A percentile compares a stretch with the other conserved stretches of the same genome.
Conservation (phyloP, 2,888 invertebrate genomes). For the Pseudococcus jackbeardsleyi region DNA sequence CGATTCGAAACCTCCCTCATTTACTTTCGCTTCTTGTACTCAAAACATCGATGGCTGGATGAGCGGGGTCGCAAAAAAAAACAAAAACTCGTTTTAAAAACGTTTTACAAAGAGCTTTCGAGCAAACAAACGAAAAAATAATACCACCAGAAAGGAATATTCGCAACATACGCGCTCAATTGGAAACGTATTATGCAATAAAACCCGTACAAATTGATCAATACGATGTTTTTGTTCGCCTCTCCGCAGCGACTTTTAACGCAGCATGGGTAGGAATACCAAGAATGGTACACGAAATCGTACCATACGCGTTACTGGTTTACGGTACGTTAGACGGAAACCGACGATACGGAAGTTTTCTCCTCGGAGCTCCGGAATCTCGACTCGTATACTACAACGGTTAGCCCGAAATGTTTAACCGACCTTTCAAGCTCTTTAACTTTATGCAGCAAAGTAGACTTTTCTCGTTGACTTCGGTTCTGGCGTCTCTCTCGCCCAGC, state of each 20-base stretch:
- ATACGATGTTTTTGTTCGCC: neutral
- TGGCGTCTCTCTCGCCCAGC: neutral
- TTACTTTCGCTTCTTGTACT: neutral
- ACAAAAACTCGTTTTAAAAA: neutral
- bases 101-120: conserved; percentile 7
- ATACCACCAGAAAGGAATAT: conserved; percentile 6
- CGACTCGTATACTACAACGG: neutral
- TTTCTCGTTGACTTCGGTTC: conserved; percentile 4
- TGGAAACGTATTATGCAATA: conserved; percentile 32
- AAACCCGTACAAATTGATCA: conserved; percentile 19
- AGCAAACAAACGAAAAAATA: conserved; percentile 16
- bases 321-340: neutral
- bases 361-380: conserved; percentile 5
- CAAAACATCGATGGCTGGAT: neutral
- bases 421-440: conserved; percentile 35
- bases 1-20: neutral
- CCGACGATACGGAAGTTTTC: conserved; percentile 23
- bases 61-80: neutral
- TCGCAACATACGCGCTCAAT: conserved; percentile 8
- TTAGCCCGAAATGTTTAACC: conserved; percentile 22
- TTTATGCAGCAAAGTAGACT: neutral
- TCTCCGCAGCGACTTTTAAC: neutral
- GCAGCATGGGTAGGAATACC: too few relatives aligned
- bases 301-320: neutral
- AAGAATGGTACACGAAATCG: neutral